Evolutionary conservation across 2,113 vertebrate genomes (phyloP).

Genomic region (Oenanthe melanoleuca): DNA sequence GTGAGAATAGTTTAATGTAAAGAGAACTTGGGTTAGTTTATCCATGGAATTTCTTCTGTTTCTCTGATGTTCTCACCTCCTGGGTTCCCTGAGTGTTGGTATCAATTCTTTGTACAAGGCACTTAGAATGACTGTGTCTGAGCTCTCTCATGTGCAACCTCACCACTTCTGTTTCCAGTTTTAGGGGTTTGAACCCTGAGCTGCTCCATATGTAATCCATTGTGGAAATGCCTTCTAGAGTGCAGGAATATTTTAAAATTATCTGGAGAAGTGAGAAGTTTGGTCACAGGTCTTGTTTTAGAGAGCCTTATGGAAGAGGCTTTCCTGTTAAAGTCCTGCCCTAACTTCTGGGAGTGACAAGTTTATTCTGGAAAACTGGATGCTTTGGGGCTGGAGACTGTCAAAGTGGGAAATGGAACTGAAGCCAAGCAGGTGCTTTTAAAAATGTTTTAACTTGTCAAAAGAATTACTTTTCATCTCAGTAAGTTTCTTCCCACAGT

Average conservation of each 20-base stretch:
- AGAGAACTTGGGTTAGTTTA: not conserved
- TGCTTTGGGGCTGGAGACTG: not conserved
- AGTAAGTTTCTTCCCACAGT: not conserved
- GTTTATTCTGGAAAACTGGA: not conserved
- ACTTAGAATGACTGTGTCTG: not conserved
- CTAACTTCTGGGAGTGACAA: not conserved
- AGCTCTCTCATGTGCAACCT: accelerated
- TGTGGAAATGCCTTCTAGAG: not conserved
- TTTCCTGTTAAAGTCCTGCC: not conserved
- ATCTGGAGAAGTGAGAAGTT: not conserved
- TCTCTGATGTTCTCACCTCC: not conserved
- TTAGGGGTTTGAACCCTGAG: not conserved
- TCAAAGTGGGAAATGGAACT: not conserved
- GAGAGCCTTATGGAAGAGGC: not conserved
- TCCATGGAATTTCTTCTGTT: not conserved
- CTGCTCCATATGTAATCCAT: not conserved
- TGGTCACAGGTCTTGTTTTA: not conserved
- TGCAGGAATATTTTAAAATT: not conserved
- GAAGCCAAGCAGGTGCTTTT: not conserved
- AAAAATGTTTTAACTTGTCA: not conserved
- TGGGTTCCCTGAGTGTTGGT: not conserved
- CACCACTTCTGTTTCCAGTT: not conserved
- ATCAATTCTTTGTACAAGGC: not conserved
- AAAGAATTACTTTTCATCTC: not conserved
- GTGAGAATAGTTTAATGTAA: not conserved